Evolutionary conservation across 1,140 invertebrate species (phyloP), one percentile per base, ranked within the genome.

Genomic region (Notospermus geniculatus): DNA sequence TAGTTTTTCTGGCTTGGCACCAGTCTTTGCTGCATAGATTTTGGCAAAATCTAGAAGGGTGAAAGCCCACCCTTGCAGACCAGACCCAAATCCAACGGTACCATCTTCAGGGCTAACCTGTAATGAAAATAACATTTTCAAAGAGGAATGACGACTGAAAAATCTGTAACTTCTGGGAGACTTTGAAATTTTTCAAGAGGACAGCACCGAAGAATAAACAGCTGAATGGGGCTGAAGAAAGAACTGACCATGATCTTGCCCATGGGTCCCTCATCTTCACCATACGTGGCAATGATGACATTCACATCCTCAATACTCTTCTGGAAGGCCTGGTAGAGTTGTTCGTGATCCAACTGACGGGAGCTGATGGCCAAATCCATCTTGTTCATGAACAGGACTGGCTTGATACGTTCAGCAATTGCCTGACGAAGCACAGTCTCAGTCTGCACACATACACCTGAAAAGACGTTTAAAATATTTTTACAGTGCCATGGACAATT

Each of bases 251-350:
- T 28, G 39, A 79, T 72, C 86, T 97, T 91, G 81, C 97, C 97
- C 97, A 99, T 99, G 43, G 97, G 97, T 66, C 96, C 96, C 75
- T 89, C 86, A 72, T 98, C 95, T 70, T 97, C 94, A 69, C 89
- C 90, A 83, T 99, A 99, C n/a, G 97, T 99, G 66, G 95, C 94
- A 82, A 99, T 98, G 79, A 99, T 99, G 64, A 99, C 97, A 85
- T 99, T 99, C 32, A 99, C 94, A 79, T 97, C 98, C 85, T 99
- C 97, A 72, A 99, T 95, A 83, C 98, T 98, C 86, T 96, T 91
- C 84, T 97, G 94, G 89, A 99, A 99, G 76, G 95, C 98, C 84
- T 99, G 97, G 83, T 96, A 99, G 22, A 99, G 85, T 82, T 97
- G 94, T 85, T 99, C 97, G 19, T 62, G 57, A 54, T 93, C 94